Conservation (phyloP, 2,888 invertebrate species). For the Drepanosiphum platanoidis region DNA sequence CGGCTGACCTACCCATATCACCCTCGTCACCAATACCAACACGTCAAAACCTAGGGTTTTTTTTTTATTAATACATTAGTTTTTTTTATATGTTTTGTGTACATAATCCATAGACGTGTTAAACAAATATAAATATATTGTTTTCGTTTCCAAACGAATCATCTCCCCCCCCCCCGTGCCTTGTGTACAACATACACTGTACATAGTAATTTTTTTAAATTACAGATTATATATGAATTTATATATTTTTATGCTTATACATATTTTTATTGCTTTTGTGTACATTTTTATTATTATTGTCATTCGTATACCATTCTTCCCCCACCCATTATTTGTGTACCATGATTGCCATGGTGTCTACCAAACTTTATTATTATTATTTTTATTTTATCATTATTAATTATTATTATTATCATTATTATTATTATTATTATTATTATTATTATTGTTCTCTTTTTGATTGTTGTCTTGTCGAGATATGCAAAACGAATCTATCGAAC, state of each 20-base stretch:
- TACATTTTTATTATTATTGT: slow-evolving; percentile 46
- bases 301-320: slow-evolving; percentile 35
- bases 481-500: slow-evolving; percentile 55
- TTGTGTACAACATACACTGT: too few relatives aligned
- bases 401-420: slow-evolving; percentile 41
- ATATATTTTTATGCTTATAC: not conserved
- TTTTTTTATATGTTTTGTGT: slow-evolving; percentile 30
- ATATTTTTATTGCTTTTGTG: slow-evolving; percentile 42
- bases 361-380: slow-evolving; percentile 55
- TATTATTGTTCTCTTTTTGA: slow-evolving; percentile 31
- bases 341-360: slow-evolving; percentile 36
- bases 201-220: slow-evolving; percentile 44
- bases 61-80: slow-evolving; percentile 22
- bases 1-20: not conserved
- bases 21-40: not conserved
- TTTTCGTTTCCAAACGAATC: slow-evolving; percentile 18
- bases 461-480: slow-evolving; percentile 60
- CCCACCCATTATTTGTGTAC: slow-evolving; percentile 37
- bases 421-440: slow-evolving; percentile 14
- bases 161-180: too few relatives aligned
- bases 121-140: slow-evolving; percentile 14
- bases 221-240: slow-evolving; percentile 38
- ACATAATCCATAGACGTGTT: slow-evolving; percentile 18
- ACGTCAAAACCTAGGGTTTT: slow-evolving; percentile 17
- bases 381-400: slow-evolving; percentile 27